A percentile compares a stretch with the other conserved stretches of the same genome.
Conservation (phyloP, 37 sponge, comb jelly and placozoan genomes). For the Dysidea cf. avara region DNA sequence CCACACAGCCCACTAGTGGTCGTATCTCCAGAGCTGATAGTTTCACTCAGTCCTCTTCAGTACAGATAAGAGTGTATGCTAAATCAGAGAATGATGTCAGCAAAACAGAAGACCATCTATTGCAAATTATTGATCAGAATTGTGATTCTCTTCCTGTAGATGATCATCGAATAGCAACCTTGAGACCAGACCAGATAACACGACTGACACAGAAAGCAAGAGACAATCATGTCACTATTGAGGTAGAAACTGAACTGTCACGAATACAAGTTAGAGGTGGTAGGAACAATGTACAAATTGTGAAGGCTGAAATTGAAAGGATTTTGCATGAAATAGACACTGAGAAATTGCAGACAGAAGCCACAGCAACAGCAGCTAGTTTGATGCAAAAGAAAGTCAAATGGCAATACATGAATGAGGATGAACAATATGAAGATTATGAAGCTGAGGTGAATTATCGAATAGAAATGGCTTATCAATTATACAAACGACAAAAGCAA, state of each 20-base stretch:
- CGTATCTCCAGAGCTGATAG: neutral
- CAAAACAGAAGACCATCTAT: slow-evolving; percentile 7
- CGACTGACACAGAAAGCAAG: slow-evolving; percentile 1
- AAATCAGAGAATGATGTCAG: slow-evolving; percentile 6
- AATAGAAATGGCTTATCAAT: slow-evolving; percentile 39
- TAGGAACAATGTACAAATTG: slow-evolving; percentile 5
- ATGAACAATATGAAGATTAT: slow-evolving; percentile 24
- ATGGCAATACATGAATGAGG: slow-evolving; percentile 34
- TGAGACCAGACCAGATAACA: neutral
- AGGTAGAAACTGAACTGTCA: slow-evolving; percentile 17
- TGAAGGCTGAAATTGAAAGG: slow-evolving; percentile 12
- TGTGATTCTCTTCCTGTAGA: slow-evolving; percentile 19
- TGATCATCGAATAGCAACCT: slow-evolving; percentile 13
- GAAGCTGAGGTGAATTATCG: slow-evolving; percentile 14
- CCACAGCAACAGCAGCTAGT: slow-evolving; percentile 18
- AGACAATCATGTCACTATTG: slow-evolving; percentile 12
- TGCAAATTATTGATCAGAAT: slow-evolving; percentile 2
- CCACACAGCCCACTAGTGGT: too few species aligned
- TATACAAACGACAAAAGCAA: neutral
- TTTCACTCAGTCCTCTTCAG: neutral
- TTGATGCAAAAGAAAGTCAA: slow-evolving; percentile 16
- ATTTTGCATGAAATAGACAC: slow-evolving; percentile 2
- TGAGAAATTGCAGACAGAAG: neutral
- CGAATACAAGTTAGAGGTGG: slow-evolving; percentile 9
- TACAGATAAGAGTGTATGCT: slow-evolving; percentile 29